phyloP scores from a whole-genome alignment of 1,140 invertebrate species.

The Drosophila subobscura region DNA sequence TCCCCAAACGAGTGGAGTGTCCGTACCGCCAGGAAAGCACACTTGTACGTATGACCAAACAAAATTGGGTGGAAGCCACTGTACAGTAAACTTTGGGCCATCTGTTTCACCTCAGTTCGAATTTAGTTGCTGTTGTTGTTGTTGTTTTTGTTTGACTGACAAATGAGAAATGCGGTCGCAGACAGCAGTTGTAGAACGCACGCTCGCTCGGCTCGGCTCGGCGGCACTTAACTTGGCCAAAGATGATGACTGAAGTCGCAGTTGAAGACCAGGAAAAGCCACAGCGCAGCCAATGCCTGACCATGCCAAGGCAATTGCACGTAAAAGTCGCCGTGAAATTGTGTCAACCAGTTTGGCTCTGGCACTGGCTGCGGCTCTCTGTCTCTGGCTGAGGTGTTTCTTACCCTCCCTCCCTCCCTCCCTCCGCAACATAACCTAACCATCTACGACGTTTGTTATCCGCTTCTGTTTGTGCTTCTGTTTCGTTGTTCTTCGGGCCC shows the following conservation, averaged over 20 bases:
- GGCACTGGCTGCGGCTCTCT: slow-evolving; percentile 2
- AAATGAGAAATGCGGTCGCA: slow-evolving; percentile 32
- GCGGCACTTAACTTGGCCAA: slow-evolving; percentile 40
- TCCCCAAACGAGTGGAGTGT: too few species aligned
- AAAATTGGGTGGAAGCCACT: too few species aligned
- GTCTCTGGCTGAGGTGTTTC: not conserved
- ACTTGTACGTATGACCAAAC: too few species aligned
- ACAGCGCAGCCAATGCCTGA: slow-evolving; percentile 11
- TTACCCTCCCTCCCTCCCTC: not conserved
- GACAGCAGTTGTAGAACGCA: slow-evolving; percentile 25
- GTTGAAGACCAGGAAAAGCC: slow-evolving; percentile 18
- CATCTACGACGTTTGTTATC: slow-evolving; percentile 31
- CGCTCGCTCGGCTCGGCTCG: not conserved
- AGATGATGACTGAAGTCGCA: slow-evolving; percentile 25
- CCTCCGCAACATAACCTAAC: slow-evolving; percentile 12
- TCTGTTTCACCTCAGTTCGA: not conserved
- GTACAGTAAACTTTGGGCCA: too few species aligned
- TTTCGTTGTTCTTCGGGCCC: slow-evolving; percentile 18
- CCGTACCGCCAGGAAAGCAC: too few species aligned
- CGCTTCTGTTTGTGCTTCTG: slow-evolving; percentile 20
- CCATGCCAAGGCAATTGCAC: slow-evolving; percentile 55
- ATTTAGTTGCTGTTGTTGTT: slow-evolving; percentile 2
- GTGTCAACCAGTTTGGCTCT: slow-evolving; percentile 74
- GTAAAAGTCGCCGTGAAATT: slow-evolving; percentile 76
- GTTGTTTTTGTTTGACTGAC: too few species aligned